Percentiles rank a stretch among this genome's conserved stretches.
These are phyloP conservation scores for Cyanoliseus patagonus DNA, from an alignment of 2,113 vertebrate species.

Conservation along the genomic window DNA sequence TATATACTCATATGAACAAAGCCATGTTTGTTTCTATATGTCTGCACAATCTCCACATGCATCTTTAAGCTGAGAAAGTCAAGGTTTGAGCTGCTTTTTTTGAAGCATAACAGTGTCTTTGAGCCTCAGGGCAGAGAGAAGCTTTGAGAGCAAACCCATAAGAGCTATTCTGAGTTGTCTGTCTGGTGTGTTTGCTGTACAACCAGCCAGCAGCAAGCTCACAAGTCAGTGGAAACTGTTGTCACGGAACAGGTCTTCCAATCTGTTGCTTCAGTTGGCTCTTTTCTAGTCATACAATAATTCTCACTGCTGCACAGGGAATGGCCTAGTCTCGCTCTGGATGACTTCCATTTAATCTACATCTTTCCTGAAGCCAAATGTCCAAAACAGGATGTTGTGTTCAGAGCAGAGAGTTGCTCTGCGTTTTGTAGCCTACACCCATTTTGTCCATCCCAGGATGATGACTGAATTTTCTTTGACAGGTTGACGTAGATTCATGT, in stretches of 20 bases:
- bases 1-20: background rate
- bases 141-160: background rate
- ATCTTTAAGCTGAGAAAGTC: background rate
- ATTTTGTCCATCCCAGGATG: background rate
- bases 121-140: background rate
- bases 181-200: fast-evolving
- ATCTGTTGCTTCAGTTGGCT: background rate
- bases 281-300: background rate
- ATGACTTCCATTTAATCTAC: background rate
- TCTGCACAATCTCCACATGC: background rate
- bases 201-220: background rate
- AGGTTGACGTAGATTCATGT: background rate
- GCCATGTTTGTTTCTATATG: background rate
- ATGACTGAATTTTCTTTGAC: background rate
- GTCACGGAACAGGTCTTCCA: background rate
- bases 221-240: background rate
- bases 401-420: background rate
- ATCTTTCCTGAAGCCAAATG: background rate
- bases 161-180: background rate
- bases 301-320: background rate
- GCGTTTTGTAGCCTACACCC: background rate
- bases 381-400: background rate
- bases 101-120: background rate
- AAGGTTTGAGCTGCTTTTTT: background rate
- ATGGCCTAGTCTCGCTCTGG: background rate